Percentiles rank a stretch among this genome's conserved stretches.
Evolutionary conservation across 2,797 vertebrate genomes (phyloP).

Genomic region (Darevskia nairensis): DNA sequence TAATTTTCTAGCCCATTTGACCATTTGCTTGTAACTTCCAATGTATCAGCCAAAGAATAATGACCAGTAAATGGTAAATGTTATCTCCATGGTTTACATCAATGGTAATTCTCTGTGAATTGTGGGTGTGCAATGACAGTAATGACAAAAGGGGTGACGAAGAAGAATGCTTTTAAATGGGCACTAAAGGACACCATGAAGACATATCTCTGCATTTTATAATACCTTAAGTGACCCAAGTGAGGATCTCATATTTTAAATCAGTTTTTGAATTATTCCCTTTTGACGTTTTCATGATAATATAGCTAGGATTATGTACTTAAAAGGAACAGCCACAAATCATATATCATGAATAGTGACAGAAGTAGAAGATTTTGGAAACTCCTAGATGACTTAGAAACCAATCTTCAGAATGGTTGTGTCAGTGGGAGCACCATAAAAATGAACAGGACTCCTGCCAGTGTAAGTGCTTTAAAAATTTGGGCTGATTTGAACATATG

Average conservation of each 20-base stretch:
- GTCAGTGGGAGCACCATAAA: conserved; percentile 56
- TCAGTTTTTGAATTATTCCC: conserved; percentile 58
- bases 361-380: conserved; percentile 28
- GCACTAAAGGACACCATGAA: conserved; percentile 63
- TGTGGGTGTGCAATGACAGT: conserved; percentile 23
- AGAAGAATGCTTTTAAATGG: conserved; percentile 55
- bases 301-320: conserved; percentile 61
- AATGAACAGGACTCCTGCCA: conserved; percentile 30
- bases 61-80: conserved; percentile 42
- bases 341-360: conserved; percentile 38
- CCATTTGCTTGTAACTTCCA: conserved; percentile 52
- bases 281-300: conserved; percentile 62
- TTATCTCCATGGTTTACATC: conserved; percentile 48
- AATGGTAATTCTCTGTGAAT: conserved; percentile 61
- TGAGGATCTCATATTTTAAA: conserved; percentile 61
- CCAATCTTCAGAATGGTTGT: conserved; percentile 19
- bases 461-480: conserved; percentile 33
- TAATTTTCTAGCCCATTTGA: conserved; percentile 55
- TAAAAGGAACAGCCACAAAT: conserved; percentile 53
- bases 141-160: conserved; percentile 51
- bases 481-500: conserved; percentile 30
- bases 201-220: conserved; percentile 57
- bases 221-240: conserved; percentile 53
- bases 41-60: conserved; percentile 48
- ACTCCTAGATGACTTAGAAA: conserved; percentile 27